Conservation (phyloP, 2,113 vertebrate species). For the Ceyx cyanopectus region DNA sequence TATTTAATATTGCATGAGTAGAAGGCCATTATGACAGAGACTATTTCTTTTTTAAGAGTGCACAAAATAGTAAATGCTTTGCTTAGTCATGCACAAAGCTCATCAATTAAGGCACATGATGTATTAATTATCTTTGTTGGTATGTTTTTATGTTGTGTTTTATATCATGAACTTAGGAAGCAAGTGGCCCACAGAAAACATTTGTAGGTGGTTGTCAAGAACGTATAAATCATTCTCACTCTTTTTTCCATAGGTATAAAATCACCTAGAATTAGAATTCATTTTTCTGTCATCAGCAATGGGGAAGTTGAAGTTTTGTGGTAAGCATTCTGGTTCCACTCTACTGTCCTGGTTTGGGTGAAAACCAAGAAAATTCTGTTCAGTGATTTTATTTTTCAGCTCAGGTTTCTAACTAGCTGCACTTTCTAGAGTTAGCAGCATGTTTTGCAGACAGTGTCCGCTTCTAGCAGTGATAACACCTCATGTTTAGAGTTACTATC, state of each 20-base stretch:
- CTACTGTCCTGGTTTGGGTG: background rate
- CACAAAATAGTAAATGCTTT: background rate
- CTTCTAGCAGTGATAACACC: too few relatives aligned
- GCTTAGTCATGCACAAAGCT: background rate
- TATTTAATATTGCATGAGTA: background rate
- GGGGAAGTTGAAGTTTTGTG: background rate
- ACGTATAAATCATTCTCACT: background rate
- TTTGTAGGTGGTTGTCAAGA: background rate
- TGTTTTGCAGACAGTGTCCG: too few relatives aligned
- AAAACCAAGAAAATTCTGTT: too few relatives aligned
- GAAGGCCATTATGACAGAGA: background rate
- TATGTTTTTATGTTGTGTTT: background rate
- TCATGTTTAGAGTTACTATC: too few relatives aligned
- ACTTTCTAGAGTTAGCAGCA: too few relatives aligned
- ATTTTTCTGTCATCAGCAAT: background rate
- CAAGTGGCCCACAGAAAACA: background rate
- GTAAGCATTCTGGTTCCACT: background rate
- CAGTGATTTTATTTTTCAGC: background rate
- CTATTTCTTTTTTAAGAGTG: background rate
- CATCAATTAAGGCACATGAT: background rate
- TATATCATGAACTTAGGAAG: background rate
- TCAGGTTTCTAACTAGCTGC: too few relatives aligned
- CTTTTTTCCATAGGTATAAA: background rate
- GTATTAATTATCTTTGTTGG: background rate
- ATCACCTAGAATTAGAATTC: background rate